These are phyloP conservation scores for Perca flavescens DNA, from an alignment of 2,113 vertebrate genomes.

Conservation along the genomic window DNA sequence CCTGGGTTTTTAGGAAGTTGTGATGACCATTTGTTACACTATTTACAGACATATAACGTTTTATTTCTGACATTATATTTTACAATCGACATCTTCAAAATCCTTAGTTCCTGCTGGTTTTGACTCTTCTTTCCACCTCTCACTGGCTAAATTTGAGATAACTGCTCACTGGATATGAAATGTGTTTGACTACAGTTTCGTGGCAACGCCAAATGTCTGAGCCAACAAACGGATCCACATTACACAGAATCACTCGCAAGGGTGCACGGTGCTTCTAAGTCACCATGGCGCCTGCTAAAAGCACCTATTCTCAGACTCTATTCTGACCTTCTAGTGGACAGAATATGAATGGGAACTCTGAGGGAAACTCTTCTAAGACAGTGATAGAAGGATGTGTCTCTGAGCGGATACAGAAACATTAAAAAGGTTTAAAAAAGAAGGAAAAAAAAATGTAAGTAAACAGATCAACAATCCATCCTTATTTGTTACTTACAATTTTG, in stretches of 20 bases:
- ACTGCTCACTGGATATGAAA: neutral
- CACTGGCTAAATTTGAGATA: neutral
- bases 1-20: neutral
- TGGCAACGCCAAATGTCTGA: neutral
- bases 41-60: neutral
- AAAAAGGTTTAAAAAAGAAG: too few relatives aligned
- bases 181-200: neutral
- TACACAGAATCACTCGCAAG: neutral
- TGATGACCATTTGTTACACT: neutral
- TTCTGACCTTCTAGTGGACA: neutral
- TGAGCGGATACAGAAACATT: neutral
- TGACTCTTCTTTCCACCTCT: too few relatives aligned
- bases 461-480: neutral
- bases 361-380: neutral
- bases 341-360: neutral
- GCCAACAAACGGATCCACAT: constrained; percentile 20
- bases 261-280: neutral
- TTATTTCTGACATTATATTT: neutral
- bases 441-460: too few relatives aligned
- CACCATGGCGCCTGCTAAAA: neutral
- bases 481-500: neutral
- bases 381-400: neutral
- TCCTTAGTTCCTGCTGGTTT: neutral
- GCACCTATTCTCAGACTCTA: neutral
- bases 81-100: neutral